These are phyloP conservation scores for Lophura nycthemera DNA, from an alignment of 2,113 vertebrate genomes.

Conservation along the genomic window DNA sequence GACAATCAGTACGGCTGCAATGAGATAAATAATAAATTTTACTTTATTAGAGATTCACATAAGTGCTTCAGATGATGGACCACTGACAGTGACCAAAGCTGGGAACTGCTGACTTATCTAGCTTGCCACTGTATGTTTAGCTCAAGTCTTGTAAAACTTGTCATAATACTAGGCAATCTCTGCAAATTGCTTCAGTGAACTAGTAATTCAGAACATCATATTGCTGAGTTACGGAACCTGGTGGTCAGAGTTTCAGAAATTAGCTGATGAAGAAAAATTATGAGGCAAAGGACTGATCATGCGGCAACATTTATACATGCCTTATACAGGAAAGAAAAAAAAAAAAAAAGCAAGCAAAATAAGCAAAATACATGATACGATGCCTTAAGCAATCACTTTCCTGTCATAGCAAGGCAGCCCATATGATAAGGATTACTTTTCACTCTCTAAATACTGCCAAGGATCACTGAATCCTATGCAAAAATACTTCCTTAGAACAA, in stretches of 20 bases:
- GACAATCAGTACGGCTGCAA: neutral
- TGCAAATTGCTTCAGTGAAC: neutral
- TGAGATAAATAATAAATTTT: neutral
- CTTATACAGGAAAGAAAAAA: neutral
- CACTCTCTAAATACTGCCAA: neutral
- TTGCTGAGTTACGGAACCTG: constrained; percentile 11
- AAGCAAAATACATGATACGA: neutral
- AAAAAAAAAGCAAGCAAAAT: neutral
- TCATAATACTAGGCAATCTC: neutral
- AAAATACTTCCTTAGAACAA: neutral
- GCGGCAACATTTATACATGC: neutral
- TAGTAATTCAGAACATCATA: neutral
- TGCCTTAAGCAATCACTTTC: neutral
- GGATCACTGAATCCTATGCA: neutral
- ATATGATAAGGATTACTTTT: neutral
- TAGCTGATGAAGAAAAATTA: constrained; percentile 38
- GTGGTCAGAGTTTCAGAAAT: constrained; percentile 10
- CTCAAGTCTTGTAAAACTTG: neutral
- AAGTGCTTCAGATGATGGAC: neutral
- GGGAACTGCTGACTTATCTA: neutral
- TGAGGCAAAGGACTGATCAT: constrained; percentile 4
- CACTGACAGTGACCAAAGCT: neutral
- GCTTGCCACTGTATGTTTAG: neutral
- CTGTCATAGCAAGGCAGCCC: neutral
- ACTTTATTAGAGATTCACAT: neutral